Conservation (phyloP, 1,140 invertebrate genomes). For the Drosophila yakuba region DNA sequence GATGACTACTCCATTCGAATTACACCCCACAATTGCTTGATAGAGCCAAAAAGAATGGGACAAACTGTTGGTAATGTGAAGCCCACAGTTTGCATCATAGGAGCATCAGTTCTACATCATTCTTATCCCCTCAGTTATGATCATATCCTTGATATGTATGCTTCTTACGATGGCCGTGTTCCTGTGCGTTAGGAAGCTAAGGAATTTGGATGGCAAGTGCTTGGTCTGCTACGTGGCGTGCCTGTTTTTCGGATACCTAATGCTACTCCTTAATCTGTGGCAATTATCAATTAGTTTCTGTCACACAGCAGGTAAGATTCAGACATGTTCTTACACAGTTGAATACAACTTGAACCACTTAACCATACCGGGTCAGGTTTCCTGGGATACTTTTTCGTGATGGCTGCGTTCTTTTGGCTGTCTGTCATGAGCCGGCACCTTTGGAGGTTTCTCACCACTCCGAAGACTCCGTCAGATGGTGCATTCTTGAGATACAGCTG, state of each 20-base stretch:
- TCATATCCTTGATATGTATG: constrained; percentile 89
- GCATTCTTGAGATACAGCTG: constrained; percentile 88
- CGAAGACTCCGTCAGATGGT: constrained; percentile 40
- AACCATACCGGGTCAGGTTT: constrained; percentile 84
- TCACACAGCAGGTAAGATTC: not conserved
- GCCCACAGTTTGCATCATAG: not conserved
- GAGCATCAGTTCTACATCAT: too few species aligned
- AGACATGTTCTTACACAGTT: not conserved
- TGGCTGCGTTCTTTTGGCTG: constrained; percentile 91
- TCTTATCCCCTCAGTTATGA: constrained; percentile 85
- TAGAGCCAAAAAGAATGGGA: not conserved
- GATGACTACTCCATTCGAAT: not conserved
- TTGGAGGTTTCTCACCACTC: constrained; percentile 84
- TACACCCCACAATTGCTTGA: constrained; percentile 33
- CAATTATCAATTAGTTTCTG: not conserved
- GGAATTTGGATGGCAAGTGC: constrained; percentile 90
- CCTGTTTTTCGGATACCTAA: constrained; percentile 87
- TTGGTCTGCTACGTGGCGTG: constrained; percentile 89
- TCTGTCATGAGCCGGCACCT: constrained; percentile 91
- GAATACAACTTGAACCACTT: not conserved
- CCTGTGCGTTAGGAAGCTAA: constrained; percentile 87
- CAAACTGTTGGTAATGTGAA: constrained; percentile 20
- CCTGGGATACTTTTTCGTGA: constrained; percentile 90
- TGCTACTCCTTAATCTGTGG: constrained; percentile 85
- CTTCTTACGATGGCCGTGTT: constrained; percentile 89